Evolutionary conservation across 2,113 vertebrate genomes (phyloP).

Genomic region (Scartelaos histophorus): DNA sequence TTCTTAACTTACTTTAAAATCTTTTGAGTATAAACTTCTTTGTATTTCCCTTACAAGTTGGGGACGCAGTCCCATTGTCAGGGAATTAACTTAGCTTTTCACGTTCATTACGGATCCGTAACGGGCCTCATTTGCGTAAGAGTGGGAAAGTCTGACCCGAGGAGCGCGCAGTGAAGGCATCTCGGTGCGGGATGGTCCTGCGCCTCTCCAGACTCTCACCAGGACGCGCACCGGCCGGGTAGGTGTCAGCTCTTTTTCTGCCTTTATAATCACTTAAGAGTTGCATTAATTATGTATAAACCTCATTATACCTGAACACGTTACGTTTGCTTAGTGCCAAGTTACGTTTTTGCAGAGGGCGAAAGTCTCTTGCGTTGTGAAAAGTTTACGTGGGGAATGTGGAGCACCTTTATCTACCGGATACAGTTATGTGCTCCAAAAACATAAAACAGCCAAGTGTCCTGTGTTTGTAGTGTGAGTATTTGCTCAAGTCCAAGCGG

Average conservation of each 20-base stretch:
- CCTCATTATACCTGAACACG: neutral
- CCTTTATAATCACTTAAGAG: neutral
- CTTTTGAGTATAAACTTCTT: neutral
- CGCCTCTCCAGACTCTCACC: conserved; percentile 14
- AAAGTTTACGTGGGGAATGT: neutral
- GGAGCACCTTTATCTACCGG: neutral
- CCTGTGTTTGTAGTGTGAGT: neutral
- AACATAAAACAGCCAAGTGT: neutral
- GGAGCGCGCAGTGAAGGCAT: conserved; percentile 52
- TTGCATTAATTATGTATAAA: neutral
- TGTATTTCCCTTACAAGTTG: neutral
- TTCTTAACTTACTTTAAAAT: neutral
- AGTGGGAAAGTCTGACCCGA: conserved; percentile 23
- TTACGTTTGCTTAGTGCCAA: neutral
- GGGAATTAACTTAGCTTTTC: neutral
- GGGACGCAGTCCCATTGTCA: neutral
- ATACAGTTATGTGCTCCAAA: neutral
- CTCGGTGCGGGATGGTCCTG: conserved; percentile 23
- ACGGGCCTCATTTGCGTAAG: neutral
- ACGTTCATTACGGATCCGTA: neutral
- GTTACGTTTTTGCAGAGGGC: neutral
- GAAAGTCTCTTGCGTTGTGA: neutral
- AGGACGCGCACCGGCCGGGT: conserved; percentile 30
- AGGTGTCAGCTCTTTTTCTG: conserved; percentile 23
- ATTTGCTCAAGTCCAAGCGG: neutral